Percentiles rank a stretch among this genome's conserved stretches.
Conservation (phyloP, 2,797 vertebrate species). For the Sebastolobus altivelis region DNA sequence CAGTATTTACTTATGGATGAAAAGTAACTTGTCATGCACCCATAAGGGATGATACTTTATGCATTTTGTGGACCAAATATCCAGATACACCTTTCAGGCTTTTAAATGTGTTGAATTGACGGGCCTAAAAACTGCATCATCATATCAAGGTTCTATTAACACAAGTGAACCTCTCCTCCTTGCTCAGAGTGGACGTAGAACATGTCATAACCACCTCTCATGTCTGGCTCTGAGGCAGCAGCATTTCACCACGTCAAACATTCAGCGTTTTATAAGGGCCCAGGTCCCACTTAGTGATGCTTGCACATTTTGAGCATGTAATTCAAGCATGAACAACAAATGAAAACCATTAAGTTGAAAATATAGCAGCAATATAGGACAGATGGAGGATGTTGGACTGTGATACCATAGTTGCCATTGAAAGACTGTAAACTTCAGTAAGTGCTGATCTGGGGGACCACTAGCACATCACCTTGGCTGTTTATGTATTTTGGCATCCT, state of each 20-base stretch:
- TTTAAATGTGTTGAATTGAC: too few relatives aligned
- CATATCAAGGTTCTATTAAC: too few relatives aligned
- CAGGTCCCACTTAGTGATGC: not conserved
- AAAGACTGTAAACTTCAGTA: not conserved
- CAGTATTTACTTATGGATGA: too few relatives aligned
- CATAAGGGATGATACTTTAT: too few relatives aligned
- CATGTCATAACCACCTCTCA: not conserved
- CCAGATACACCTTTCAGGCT: too few relatives aligned
- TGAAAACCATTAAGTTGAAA: too few relatives aligned
- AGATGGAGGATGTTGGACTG: conserved; percentile 13
- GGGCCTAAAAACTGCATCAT: too few relatives aligned
- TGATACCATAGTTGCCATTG: not conserved
- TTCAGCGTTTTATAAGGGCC: too few relatives aligned
- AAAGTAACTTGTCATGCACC: too few relatives aligned
- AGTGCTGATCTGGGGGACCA: not conserved
- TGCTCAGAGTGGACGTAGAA: not conserved
- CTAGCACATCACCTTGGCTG: conserved; percentile 7
- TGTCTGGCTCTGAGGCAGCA: not conserved
- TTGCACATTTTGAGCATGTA: not conserved
- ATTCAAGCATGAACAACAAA: too few relatives aligned
- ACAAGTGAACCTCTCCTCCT: not conserved
- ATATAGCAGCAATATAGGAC: not conserved
- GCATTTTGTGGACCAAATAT: too few relatives aligned
- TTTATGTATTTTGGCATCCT: conserved; percentile 22
- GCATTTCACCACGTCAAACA: too few relatives aligned